Conservation (phyloP, 2,113 vertebrate genomes). For the Xiphophorus hellerii region DNA sequence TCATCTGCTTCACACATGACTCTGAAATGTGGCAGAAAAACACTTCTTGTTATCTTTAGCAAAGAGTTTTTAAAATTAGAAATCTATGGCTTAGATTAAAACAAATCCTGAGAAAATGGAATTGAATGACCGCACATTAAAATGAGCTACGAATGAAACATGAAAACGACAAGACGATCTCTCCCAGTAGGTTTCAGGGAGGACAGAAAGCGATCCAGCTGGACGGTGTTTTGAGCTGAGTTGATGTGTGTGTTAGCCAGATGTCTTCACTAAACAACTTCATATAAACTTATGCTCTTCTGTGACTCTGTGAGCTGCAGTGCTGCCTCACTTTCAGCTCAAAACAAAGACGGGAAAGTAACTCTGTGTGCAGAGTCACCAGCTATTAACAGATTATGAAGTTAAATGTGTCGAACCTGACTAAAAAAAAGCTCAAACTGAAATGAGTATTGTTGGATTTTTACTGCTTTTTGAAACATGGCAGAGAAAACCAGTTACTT, state of each 20-base stretch:
- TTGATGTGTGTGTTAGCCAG: slow-evolving; percentile 47
- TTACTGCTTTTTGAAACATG: neutral
- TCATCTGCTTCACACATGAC: slow-evolving; percentile 60
- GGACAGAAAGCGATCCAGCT: slow-evolving; percentile 23
- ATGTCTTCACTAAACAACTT: slow-evolving; percentile 18
- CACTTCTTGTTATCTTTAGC: neutral
- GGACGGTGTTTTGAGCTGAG: slow-evolving; percentile 16
- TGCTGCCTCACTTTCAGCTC: neutral
- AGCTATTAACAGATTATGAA: neutral
- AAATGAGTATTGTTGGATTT: neutral
- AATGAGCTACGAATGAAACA: slow-evolving; percentile 15
- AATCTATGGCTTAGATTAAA: neutral
- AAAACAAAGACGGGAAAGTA: neutral
- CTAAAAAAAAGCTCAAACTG: neutral
- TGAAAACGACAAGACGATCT: slow-evolving; percentile 4
- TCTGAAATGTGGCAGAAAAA: neutral
- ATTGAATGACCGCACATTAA: neutral
- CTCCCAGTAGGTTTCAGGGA: slow-evolving; percentile 13
- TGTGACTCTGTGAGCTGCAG: neutral
- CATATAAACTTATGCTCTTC: neutral
- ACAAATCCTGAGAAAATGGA: slow-evolving; percentile 1
- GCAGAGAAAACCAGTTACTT: neutral
- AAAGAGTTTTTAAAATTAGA: neutral
- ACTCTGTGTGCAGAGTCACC: neutral
- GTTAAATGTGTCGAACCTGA: neutral